phyloP scores from a whole-genome alignment of 1,140 invertebrate species.

The Hylaeus volcanicus region DNA sequence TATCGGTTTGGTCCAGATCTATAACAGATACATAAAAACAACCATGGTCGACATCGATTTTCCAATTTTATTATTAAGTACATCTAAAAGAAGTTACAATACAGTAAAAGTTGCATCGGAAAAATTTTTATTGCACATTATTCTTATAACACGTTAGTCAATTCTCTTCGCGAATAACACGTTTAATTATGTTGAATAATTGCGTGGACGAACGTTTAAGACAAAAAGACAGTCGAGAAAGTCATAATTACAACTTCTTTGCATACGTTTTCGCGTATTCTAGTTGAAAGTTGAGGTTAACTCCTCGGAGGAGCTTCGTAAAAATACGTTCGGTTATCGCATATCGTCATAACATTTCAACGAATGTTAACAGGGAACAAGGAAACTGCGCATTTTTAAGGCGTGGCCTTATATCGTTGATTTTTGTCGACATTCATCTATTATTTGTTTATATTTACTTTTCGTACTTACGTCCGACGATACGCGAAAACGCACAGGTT shows the following conservation, averaged over 20 bases:
- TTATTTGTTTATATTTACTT: neutral
- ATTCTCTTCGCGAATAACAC: neutral
- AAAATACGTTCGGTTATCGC: neutral
- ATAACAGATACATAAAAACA: too few species aligned
- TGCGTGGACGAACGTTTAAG: neutral
- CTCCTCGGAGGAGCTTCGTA: neutral
- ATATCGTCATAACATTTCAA: neutral
- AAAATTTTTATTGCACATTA: neutral
- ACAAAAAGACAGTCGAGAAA: neutral
- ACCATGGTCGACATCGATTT: too few species aligned
- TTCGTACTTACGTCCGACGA: constrained; percentile 22
- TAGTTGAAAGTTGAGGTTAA: neutral
- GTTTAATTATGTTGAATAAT: neutral
- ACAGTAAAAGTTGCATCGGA: neutral
- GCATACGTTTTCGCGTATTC: neutral
- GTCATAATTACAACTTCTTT: neutral
- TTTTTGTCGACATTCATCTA: neutral
- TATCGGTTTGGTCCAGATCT: too few species aligned
- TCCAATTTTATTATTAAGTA: neutral
- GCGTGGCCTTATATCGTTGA: neutral
- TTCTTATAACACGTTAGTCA: too few species aligned
- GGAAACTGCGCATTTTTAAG: constrained; percentile 8
- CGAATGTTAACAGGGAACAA: neutral
- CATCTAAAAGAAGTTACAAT: neutral
- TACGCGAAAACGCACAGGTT: neutral